A percentile compares a stretch with the other conserved stretches of the same genome.
These are phyloP conservation scores for Drosophila bunnanda DNA, from an alignment of 2,888 invertebrate genomes.

Conservation along the genomic window DNA sequence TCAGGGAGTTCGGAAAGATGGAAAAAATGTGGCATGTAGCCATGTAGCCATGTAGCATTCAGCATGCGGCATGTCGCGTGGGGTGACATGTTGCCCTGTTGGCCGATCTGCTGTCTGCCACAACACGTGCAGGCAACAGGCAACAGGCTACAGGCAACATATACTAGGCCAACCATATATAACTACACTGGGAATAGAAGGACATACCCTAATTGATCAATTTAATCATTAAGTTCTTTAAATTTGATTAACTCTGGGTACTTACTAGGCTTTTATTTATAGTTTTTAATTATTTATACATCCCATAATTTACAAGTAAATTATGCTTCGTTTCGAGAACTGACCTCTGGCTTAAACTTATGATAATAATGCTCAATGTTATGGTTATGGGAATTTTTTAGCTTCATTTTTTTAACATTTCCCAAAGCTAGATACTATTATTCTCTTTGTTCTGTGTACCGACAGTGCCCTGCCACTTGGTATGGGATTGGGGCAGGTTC, in stretches of 20 bases:
- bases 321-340: too few relatives aligned
- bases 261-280: too few relatives aligned
- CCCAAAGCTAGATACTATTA: too few relatives aligned
- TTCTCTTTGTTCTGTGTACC: neutral
- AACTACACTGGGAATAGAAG: neutral
- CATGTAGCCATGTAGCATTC: constrained; percentile 21
- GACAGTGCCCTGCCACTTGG: constrained; percentile 32
- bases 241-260: too few relatives aligned
- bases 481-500: constrained; percentile 71
- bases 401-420: too few relatives aligned
- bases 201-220: neutral
- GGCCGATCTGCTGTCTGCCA: constrained; percentile 40
- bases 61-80: constrained; percentile 71
- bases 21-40: constrained; percentile 30
- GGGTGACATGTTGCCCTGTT: constrained; percentile 73
- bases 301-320: too few relatives aligned
- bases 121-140: constrained; percentile 60
- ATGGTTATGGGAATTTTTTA: too few relatives aligned
- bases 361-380: too few relatives aligned
- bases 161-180: constrained; percentile 4
- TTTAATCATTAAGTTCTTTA: too few relatives aligned
- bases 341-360: too few relatives aligned
- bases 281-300: too few relatives aligned
- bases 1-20: neutral
- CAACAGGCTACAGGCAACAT: constrained; percentile 12